Evolutionary conservation across 2,797 vertebrate species (phyloP).

Genomic region (Tauraco hartlaubi): DNA sequence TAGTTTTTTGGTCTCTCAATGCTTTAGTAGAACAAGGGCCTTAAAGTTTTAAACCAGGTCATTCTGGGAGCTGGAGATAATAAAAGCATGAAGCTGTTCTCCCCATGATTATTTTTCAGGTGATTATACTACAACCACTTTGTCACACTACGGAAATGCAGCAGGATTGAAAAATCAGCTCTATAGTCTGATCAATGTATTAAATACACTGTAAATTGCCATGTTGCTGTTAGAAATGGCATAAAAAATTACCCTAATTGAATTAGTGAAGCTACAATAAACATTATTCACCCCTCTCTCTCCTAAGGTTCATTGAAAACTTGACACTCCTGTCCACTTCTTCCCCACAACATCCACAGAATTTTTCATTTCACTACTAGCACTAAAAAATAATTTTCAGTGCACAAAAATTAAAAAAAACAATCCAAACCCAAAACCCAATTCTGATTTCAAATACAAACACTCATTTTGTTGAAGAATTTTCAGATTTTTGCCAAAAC

Average conservation of each 20-base stretch:
- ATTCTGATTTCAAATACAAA: not conserved
- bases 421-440: not conserved
- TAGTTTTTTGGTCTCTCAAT: not conserved
- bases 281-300: not conserved
- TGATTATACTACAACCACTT: not conserved
- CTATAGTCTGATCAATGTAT: not conserved
- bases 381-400: not conserved
- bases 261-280: not conserved
- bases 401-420: not conserved
- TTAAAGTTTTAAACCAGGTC: not conserved
- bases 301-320: not conserved
- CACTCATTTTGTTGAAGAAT: not conserved
- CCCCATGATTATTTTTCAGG: not conserved
- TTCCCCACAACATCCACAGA: accelerated
- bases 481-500: not conserved
- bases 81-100: not conserved
- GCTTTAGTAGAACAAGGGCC: not conserved
- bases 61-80: not conserved
- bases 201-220: not conserved
- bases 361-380: not conserved
- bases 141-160: not conserved
- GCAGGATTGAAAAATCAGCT: not conserved
- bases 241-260: not conserved
- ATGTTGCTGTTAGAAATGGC: not conserved
- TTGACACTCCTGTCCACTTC: accelerated